These are phyloP conservation scores for Norana najaformis DNA, from an alignment of 2,888 invertebrate genomes.

Conservation along the genomic window DNA sequence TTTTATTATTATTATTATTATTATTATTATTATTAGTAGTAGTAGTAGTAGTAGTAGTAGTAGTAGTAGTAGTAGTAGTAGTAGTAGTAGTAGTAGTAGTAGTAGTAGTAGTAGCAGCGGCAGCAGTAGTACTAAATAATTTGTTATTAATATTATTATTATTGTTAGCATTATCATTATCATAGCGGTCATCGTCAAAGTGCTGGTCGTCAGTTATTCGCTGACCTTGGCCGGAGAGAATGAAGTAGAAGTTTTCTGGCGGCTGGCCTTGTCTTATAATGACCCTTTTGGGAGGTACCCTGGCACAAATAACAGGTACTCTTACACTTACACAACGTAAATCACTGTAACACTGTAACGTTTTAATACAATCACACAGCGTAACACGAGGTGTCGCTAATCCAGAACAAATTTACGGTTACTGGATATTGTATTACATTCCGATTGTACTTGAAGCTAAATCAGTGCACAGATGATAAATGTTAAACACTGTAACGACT, in stretches of 20 bases:
- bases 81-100: too few species aligned
- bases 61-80: too few species aligned
- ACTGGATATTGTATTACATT: too few species aligned
- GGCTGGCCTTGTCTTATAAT: conserved; percentile 61
- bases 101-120: too few species aligned
- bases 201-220: neutral
- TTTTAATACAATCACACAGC: neutral
- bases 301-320: conserved; percentile 41
- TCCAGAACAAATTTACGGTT: neutral
- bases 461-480: too few species aligned
- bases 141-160: neutral
- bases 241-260: conserved; percentile 61
- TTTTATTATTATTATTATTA: too few species aligned
- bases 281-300: conserved; percentile 55
- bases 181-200: too few species aligned
- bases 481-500: too few species aligned
- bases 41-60: too few species aligned
- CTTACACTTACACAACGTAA: neutral
- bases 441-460: too few species aligned
- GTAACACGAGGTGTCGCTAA: neutral
- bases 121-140: neutral
- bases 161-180: too few species aligned
- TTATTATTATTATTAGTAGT: too few species aligned
- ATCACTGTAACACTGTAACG: neutral
- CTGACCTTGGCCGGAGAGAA: conserved; percentile 57